A percentile compares a stretch with the other conserved stretches of the same genome.
Evolutionary conservation across 2,113 vertebrate species (phyloP).

Genomic region (Xiphias gladius): DNA sequence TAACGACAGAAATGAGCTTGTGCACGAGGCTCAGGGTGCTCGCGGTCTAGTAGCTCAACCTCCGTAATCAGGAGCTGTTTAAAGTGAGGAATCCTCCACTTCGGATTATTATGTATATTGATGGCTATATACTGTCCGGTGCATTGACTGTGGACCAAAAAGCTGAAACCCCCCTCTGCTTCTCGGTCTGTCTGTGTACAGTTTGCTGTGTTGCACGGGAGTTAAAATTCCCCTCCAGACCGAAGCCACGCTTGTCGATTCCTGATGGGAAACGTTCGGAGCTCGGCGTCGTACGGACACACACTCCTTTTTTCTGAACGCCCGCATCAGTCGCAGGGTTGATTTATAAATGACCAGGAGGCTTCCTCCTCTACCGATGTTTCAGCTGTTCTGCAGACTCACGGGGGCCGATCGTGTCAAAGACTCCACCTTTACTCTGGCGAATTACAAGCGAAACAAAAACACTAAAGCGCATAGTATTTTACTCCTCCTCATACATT

Average conservation of each 20-base stretch:
- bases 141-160: conserved; percentile 37
- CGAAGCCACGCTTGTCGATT: neutral
- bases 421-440: neutral
- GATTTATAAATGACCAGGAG: neutral
- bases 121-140: neutral
- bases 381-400: neutral
- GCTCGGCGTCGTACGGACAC: neutral
- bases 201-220: conserved; percentile 10
- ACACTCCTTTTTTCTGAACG: neutral
- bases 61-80: conserved; percentile 7
- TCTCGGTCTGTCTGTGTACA: neutral
- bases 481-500: conserved; percentile 18
- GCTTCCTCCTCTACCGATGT: conserved; percentile 5
- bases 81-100: no score
- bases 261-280: neutral
- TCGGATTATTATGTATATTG: conserved; percentile 7
- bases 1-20: neutral
- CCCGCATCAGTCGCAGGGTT: neutral
- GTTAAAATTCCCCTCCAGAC: neutral
- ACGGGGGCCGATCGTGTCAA: conserved; percentile 12
- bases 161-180: neutral
- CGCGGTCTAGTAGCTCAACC: conserved; percentile 8
- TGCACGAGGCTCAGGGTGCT: conserved; percentile 15
- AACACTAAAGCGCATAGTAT: conserved; percentile 22
- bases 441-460: conserved; percentile 12